Evolutionary conservation across 2,113 vertebrate genomes (phyloP).

Genomic region (Anoplopoma fimbria): DNA sequence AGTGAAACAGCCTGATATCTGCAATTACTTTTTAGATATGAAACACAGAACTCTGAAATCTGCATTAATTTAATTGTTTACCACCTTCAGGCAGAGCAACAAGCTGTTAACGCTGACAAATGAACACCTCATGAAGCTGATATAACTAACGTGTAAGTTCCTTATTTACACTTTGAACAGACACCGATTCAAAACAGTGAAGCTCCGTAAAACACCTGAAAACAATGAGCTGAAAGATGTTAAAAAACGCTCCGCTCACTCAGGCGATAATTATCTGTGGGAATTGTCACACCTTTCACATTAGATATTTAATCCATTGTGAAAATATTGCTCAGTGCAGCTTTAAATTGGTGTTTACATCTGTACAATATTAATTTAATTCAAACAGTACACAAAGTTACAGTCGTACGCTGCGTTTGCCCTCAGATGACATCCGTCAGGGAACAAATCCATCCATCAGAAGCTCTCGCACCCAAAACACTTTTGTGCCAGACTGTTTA

Average conservation of each 20-base stretch:
- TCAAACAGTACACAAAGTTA: not conserved
- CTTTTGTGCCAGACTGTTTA: conserved; percentile 62
- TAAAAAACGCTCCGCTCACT: not conserved
- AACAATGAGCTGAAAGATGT: conserved; percentile 1
- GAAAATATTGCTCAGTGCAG: not conserved
- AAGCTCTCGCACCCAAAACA: conserved; percentile 44
- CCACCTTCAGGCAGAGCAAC: not conserved
- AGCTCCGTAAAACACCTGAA: not conserved
- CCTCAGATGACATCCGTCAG: conserved; percentile 36
- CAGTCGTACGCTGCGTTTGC: not conserved
- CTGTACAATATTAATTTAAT: not conserved
- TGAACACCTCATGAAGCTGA: not conserved
- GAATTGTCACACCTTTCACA: not conserved
- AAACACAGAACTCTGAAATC: not conserved
- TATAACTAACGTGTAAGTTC: not conserved
- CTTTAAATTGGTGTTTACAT: not conserved
- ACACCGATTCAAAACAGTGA: not conserved
- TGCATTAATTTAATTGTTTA: not conserved
- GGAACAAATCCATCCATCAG: conserved; percentile 39
- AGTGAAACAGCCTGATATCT: not conserved
- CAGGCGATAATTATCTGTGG: not conserved
- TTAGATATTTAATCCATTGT: not conserved
- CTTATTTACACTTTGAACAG: conserved; percentile 2
- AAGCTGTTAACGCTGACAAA: not conserved
- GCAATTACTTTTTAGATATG: not conserved